Evolutionary conservation across 35 echinoderm and acorn worm species (phyloP), one percentile per base, ranked within the genome.

Genomic region (Hemicentrotus pulcherrimus): DNA sequence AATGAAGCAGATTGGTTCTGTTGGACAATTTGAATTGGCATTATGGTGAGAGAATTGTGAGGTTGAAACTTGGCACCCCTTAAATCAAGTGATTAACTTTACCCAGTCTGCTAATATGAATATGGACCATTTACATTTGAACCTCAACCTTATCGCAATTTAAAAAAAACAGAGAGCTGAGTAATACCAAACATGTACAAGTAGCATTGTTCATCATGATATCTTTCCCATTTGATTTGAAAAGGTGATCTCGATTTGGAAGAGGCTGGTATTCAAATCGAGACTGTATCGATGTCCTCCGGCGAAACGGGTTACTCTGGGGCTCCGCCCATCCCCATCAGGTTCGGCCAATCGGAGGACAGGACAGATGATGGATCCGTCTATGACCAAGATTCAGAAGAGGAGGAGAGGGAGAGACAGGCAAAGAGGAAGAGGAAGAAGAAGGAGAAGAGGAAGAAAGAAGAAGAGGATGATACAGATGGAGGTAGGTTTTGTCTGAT

Each of bases 331-430:
- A 58, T 93, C 48, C 32, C 16, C 32, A 93, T 93, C 46, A 32
- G 91, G 16, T 93, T 93, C 28, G 91, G 91, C 45, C 91, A 93
- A 47, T 46, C 48, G 28, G 91, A 93, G 48, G 91, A 93, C 91
- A 32, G 48, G 32, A 93, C 91, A 2, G 91, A 93, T 28, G 91
- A 93, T 1, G 91, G 91, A 47, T 93, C 91, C 45, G 22, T 22
- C 48, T 46, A 32, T 32, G 91, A 93, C 91, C 30, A 47, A 13
- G 91, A 93, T 12, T 32, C 32, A 0, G 30, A 47, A 13, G 91
- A 93, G 46, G 48, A 58, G 46, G 48, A 93, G 48, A 47, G 46
- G 48, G 10, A 47, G 91, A 12, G 91, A n/a, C 32, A 93, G 91
- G 48, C 46, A 0, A 58, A 47, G 6, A 22, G 30, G 46, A 93